These are phyloP conservation scores for Sturmia bella DNA, from an alignment of 2,888 invertebrate species.

Conservation along the genomic window DNA sequence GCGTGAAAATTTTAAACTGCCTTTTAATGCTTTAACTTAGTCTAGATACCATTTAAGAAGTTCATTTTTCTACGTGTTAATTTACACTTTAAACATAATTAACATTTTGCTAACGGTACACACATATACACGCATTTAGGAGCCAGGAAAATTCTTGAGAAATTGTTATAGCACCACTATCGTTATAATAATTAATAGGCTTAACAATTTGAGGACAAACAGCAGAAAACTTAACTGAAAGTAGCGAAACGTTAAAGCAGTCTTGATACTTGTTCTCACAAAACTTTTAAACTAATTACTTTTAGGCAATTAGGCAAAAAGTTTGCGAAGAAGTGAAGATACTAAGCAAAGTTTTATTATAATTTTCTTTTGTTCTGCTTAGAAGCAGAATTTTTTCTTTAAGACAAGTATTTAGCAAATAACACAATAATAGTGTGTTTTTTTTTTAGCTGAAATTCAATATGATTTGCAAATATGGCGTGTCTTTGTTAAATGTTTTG, in stretches of 20 bases:
- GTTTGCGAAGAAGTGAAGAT: not conserved
- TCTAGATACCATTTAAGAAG: too few species aligned
- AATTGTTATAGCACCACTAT: not conserved
- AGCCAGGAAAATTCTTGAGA: conserved; percentile 3
- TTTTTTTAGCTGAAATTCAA: not conserved
- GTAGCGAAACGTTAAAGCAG: not conserved
- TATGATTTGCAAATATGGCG: too few species aligned
- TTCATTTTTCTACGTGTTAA: not conserved
- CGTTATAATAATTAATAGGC: not conserved
- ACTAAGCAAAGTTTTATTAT: not conserved
- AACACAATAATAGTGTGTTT: not conserved
- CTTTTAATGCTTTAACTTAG: too few species aligned
- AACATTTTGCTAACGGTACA: conserved; percentile 8
- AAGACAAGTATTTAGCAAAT: too few species aligned
- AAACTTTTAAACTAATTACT: conserved; percentile 46
- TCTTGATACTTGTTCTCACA: not conserved
- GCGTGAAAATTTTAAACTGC: too few species aligned
- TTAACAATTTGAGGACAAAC: conserved; percentile 2
- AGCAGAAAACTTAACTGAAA: not conserved
- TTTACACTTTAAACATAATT: conserved; percentile 34
- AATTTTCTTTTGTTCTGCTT: too few species aligned
- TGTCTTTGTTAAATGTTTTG: too few species aligned
- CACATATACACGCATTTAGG: not conserved
- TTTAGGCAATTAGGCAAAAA: conserved; percentile 5
- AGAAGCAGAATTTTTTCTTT: too few species aligned